Evolutionary conservation across 2,888 invertebrate genomes (phyloP), one percentile per base, ranked within the genome.

Genomic region (Drosophila infuscata): DNA sequence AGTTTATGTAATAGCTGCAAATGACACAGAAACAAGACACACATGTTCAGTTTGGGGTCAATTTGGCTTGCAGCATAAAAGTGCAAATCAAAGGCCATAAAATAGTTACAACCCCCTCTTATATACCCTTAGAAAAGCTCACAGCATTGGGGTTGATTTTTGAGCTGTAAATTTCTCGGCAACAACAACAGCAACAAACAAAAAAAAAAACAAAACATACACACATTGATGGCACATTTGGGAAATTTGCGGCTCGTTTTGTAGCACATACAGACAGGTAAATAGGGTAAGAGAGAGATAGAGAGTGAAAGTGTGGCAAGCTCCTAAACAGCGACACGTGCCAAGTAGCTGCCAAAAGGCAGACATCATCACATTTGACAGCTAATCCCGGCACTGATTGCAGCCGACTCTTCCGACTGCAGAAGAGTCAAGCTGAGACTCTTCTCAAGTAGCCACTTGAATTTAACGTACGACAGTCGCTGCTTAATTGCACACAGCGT

Each of bases 1-100:
- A 96, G 93, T 97, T 96, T 79, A 97, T 95, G 90, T 95, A 97
- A 93, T 96, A 97, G 87, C 97, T 97, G 93, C 36, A 83, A 88
- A 38, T 38, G 73, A 74, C 57, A 72, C 53, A 56, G 61, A 61
- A 41, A 35, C 17, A 15, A 17, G 36, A 4, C 38, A 57, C 35
- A 29, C 38, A 57, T 53, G 49, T 32, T 54, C 56, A 38, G 61
- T 36, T 36, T 25, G 25, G n/a, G 30, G n/a, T 38, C 61, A 72
- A 59, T 58, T 65, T 70, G 64, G 52, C 60, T 69, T 69, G 69
- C 77, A 71, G 61, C 70, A 68, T 75, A 81, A 78, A 78, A 77
- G 49, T 74, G 64, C 65, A 72, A 85, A 89, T 83, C 84, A 82
- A 71, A 81, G 83, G 71, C 74, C 78, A 77, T 77, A 71, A 70